Percentiles rank a stretch among this genome's conserved stretches.
phyloP scores from a whole-genome alignment of 2,888 invertebrate species.

The Brenthis ino region DNA sequence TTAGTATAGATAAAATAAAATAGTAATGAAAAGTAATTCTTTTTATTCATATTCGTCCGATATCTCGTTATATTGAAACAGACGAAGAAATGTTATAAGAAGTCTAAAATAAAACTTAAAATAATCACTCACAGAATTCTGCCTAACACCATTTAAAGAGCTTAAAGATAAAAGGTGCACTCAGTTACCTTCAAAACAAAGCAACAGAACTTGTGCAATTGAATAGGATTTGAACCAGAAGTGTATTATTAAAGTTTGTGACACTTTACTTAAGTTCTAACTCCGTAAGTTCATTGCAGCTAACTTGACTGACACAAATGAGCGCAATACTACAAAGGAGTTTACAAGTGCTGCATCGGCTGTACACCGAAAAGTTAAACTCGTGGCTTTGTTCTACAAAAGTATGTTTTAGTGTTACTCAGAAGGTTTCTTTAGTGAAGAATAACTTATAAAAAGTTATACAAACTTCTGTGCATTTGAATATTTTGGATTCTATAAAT shows the following conservation, averaged over 20 bases:
- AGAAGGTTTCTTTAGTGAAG: neutral
- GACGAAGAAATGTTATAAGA: too few species aligned
- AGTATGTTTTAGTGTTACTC: neutral
- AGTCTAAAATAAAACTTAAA: too few species aligned
- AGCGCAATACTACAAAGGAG: constrained; percentile 14
- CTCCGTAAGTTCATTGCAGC: constrained; percentile 4
- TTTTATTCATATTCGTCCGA: too few species aligned
- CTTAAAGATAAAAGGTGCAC: too few species aligned
- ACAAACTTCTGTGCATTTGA: too few species aligned
- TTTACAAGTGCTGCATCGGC: constrained; percentile 7
- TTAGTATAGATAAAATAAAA: too few species aligned
- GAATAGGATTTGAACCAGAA: constrained; percentile 7
- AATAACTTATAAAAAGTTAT: too few species aligned
- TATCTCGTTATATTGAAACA: too few species aligned
- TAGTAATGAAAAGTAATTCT: too few species aligned
- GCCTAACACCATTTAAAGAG: too few species aligned
- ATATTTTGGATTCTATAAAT: too few species aligned
- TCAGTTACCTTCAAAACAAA: neutral
- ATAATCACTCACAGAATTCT: too few species aligned
- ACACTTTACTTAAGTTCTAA: constrained; percentile 9
- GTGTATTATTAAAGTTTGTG: constrained; percentile 8
- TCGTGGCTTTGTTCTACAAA: neutral
- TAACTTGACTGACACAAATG: constrained; percentile 10
- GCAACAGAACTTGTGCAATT: neutral
- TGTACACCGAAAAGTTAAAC: neutral